phyloP scores from a whole-genome alignment of 2,113 vertebrate genomes.

The Acrocephalus arundinaceus region DNA sequence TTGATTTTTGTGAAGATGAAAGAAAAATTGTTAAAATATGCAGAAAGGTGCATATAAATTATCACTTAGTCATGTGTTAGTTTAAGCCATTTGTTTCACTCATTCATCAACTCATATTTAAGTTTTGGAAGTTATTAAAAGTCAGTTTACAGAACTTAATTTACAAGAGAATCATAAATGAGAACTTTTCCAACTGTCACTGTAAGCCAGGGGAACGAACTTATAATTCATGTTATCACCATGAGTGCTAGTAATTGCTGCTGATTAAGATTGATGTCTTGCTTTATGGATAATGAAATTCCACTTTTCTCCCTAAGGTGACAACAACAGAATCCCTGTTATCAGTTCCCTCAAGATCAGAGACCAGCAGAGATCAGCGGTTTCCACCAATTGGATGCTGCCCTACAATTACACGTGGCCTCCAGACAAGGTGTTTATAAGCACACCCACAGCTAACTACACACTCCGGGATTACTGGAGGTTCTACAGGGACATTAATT shows the following conservation, averaged over 20 bases:
- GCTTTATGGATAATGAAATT: background rate
- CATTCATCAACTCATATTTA: background rate
- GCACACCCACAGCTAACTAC: slow-evolving; percentile 88
- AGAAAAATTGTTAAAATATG: background rate
- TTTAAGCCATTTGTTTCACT: background rate
- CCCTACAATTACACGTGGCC: slow-evolving; percentile 91
- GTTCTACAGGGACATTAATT: slow-evolving; percentile 88
- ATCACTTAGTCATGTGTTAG: background rate
- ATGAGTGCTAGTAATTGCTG: background rate
- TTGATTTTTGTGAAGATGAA: background rate
- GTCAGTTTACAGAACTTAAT: background rate
- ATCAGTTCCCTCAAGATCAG: slow-evolving; percentile 92
- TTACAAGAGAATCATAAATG: background rate
- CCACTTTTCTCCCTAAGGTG: slow-evolving; percentile 73
- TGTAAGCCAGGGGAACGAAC: background rate
- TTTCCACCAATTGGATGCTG: slow-evolving; percentile 91
- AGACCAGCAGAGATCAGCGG: slow-evolving; percentile 89
- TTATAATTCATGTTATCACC: background rate
- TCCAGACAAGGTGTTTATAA: slow-evolving; percentile 83
- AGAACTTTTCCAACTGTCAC: background rate
- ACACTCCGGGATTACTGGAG: slow-evolving; percentile 83
- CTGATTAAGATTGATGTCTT: background rate
- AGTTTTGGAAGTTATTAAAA: background rate
- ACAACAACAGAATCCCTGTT: slow-evolving; percentile 93
- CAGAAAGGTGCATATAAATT: background rate